phyloP scores from a whole-genome alignment of 30 jellyfish, hydroid and myxozoan species.

The Pseudorhiza aurosa region DNA sequence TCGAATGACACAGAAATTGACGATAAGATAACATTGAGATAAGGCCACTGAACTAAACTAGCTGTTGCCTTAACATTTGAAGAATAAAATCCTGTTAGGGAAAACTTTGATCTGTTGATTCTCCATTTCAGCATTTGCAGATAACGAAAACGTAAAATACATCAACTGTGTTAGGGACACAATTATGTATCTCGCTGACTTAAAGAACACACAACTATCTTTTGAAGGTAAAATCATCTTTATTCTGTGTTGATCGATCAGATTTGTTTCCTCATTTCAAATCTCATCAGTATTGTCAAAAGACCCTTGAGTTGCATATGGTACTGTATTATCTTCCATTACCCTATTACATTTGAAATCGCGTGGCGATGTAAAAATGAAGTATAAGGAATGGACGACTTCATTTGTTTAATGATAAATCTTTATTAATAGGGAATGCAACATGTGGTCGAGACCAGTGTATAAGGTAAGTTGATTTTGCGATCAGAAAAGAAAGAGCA shows the following conservation, averaged over 20 bases:
- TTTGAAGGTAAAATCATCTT: conserved; percentile 24
- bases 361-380: not conserved
- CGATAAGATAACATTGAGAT: not conserved
- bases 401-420: no score
- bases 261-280: no score
- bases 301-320: no score
- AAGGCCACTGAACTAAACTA: no score
- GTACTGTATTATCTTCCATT: no score
- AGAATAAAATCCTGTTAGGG: no score
- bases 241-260: not conserved
- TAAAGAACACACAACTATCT: conserved; percentile 22
- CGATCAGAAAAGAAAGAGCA: no score
- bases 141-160: conserved; percentile 31
- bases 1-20: no score
- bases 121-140: conserved; percentile 30
- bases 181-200: conserved; percentile 53
- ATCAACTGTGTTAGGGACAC: conserved; percentile 64
- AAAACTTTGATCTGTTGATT: not conserved
- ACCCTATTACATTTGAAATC: no score
- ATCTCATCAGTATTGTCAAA: no score
- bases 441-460: conserved; percentile 59
- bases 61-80: no score
- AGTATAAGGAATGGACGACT: no score
- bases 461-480: conserved; percentile 51
- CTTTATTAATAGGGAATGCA: conserved; percentile 52